phyloP scores from a whole-genome alignment of 2,113 vertebrate species.

The Chrysemys picta region DNA sequence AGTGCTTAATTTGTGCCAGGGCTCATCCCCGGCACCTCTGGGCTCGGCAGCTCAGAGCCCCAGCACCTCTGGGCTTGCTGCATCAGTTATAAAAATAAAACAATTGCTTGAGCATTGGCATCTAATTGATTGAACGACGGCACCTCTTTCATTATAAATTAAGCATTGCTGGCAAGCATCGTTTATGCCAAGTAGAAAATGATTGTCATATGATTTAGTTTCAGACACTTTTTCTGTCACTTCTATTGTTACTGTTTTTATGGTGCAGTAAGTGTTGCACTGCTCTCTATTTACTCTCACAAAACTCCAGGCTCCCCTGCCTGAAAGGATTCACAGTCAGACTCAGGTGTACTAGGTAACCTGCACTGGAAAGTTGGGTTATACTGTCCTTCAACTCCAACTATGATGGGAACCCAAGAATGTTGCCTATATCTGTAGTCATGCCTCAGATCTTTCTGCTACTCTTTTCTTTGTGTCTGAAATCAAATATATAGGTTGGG shows the following conservation, averaged over 20 bases:
- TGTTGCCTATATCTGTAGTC: not conserved
- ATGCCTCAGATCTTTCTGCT: not conserved
- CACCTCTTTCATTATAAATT: too few species aligned
- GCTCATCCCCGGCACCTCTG: too few species aligned
- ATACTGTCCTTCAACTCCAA: not conserved
- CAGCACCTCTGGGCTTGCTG: too few species aligned
- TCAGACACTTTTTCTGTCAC: not conserved
- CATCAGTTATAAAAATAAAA: too few species aligned
- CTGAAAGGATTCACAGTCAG: not conserved
- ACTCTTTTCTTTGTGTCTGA: not conserved
- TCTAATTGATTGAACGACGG: too few species aligned
- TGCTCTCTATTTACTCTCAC: not conserved
- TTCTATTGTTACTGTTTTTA: not conserved
- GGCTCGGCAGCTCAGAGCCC: too few species aligned
- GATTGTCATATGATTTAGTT: not conserved
- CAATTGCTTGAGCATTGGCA: too few species aligned
- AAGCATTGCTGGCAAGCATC: not conserved
- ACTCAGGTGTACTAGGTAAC: not conserved
- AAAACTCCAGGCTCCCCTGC: accelerated
- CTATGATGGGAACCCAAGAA: not conserved
- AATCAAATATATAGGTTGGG: not conserved
- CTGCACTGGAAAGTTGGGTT: not conserved
- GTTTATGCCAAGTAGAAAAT: not conserved
- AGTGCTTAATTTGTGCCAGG: too few species aligned
- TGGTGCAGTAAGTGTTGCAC: not conserved